These are phyloP conservation scores for Siniperca chuatsi DNA, from an alignment of 2,113 vertebrate species.

Conservation along the genomic window DNA sequence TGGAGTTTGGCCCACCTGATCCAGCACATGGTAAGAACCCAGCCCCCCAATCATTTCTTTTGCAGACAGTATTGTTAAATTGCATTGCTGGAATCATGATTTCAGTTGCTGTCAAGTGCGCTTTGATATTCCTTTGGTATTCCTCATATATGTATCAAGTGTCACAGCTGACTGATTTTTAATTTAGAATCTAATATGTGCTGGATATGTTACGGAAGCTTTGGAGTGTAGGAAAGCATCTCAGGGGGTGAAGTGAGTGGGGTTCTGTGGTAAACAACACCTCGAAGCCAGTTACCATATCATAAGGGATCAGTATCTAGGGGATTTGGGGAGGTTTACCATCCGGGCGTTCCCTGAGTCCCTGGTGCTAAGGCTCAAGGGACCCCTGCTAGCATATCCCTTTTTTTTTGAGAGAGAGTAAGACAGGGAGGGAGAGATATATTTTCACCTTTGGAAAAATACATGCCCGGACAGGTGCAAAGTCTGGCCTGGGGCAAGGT, in stretches of 20 bases:
- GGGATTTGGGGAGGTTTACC: slow-evolving; percentile 80
- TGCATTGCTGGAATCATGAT: slow-evolving; percentile 34
- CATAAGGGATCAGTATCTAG: slow-evolving; percentile 78
- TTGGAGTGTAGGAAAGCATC: slow-evolving; percentile 69
- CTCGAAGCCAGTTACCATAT: slow-evolving; percentile 80
- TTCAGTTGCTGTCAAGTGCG: slow-evolving; percentile 59
- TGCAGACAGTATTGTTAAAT: slow-evolving; percentile 52
- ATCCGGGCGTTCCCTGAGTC: slow-evolving; percentile 71
- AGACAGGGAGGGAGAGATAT: slow-evolving; percentile 60
- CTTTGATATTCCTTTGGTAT: slow-evolving; percentile 67
- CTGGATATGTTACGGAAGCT: slow-evolving; percentile 78
- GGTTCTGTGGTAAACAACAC: slow-evolving; percentile 83
- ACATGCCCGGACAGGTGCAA: slow-evolving; percentile 83
- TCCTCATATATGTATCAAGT: slow-evolving; percentile 68
- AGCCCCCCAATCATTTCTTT: slow-evolving; percentile 16
- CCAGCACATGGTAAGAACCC: slow-evolving; percentile 93
- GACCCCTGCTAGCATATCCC: slow-evolving; percentile 65
- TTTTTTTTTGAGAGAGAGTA: slow-evolving; percentile 55
- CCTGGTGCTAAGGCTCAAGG: slow-evolving; percentile 65
- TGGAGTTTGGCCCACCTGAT: slow-evolving; percentile 97
- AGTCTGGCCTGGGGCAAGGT: slow-evolving; percentile 79
- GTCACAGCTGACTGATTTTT: slow-evolving; percentile 81
- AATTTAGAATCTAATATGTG: slow-evolving; percentile 84
- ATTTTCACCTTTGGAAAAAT: slow-evolving; percentile 74
- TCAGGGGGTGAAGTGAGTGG: slow-evolving; percentile 60